phyloP scores from a whole-genome alignment of 2,888 invertebrate species.

The Nineta flava region DNA sequence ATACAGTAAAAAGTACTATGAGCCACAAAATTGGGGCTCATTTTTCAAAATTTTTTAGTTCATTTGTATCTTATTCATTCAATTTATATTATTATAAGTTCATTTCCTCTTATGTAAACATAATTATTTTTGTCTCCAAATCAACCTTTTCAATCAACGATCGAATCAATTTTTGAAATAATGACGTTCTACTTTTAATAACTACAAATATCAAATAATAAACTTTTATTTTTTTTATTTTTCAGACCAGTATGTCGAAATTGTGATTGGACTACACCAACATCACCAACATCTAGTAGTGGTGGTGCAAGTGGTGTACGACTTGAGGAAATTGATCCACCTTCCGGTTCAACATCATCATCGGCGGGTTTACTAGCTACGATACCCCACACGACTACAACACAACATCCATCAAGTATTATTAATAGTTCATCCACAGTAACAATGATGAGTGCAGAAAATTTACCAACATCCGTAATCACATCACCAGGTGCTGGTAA shows the following conservation, averaged over 20 bases:
- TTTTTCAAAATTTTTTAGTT: too few relatives aligned
- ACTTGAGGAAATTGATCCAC: conserved; percentile 25
- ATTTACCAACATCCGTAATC: background rate
- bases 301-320: conserved; percentile 29
- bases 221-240: conserved; percentile 19
- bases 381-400: too few relatives aligned
- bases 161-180: too few relatives aligned
- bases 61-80: too few relatives aligned
- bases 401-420: background rate
- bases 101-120: too few relatives aligned
- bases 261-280: conserved; percentile 50
- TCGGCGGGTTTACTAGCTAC: conserved; percentile 22
- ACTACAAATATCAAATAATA: too few relatives aligned
- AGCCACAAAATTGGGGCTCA: too few relatives aligned
- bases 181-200: too few relatives aligned
- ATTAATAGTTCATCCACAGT: conserved; percentile 25
- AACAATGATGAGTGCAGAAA: conserved; percentile 6
- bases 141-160: too few relatives aligned
- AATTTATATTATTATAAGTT: too few relatives aligned
- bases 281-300: conserved; percentile 32
- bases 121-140: too few relatives aligned
- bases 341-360: conserved; percentile 27
- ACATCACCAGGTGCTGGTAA: background rate
- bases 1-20: too few relatives aligned
- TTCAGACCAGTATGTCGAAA: conserved; percentile 72